Evolutionary conservation across 2,888 invertebrate species (phyloP).

Genomic region (Calameuta filiformis): DNA sequence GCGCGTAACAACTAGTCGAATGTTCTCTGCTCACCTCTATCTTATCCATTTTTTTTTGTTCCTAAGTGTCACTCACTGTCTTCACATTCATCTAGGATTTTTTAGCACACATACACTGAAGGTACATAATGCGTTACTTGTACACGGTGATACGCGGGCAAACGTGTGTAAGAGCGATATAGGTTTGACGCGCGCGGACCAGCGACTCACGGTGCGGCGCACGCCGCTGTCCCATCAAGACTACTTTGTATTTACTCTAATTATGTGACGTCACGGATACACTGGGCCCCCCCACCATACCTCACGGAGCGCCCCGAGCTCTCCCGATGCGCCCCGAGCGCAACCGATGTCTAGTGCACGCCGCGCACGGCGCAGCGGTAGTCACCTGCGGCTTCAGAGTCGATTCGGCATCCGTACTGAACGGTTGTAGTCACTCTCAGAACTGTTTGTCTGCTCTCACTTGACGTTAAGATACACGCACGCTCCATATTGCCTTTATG

Average conservation of each 20-base stretch:
- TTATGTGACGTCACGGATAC: slow-evolving; percentile 75
- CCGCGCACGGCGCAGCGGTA: slow-evolving; percentile 31
- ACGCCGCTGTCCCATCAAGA: slow-evolving; percentile 74
- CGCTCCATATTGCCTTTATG: too few species aligned
- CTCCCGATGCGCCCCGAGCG: slow-evolving; percentile 40
- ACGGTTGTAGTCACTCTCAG: too few species aligned
- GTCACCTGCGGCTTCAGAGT: slow-evolving; percentile 1
- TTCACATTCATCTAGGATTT: slow-evolving; percentile 59
- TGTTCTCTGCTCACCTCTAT: slow-evolving; percentile 56
- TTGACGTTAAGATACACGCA: too few species aligned
- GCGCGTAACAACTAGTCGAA: not conserved
- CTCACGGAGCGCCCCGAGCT: slow-evolving; percentile 33
- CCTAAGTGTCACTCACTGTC: slow-evolving; percentile 58
- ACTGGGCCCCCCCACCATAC: slow-evolving; percentile 54
- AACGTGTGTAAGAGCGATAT: slow-evolving; percentile 40
- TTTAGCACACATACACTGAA: slow-evolving; percentile 41
- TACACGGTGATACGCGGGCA: slow-evolving; percentile 27
- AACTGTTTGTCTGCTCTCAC: too few species aligned
- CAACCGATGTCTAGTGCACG: slow-evolving; percentile 24
- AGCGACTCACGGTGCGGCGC: slow-evolving; percentile 67
- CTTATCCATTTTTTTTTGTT: slow-evolving; percentile 62
- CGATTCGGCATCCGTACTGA: not conserved
- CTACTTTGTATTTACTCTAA: slow-evolving; percentile 79
- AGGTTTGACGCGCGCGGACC: slow-evolving; percentile 56
- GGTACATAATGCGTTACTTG: slow-evolving; percentile 42